Evolutionary conservation across 2,113 vertebrate species (phyloP).

Genomic region (Rhinopithecus roxellana): DNA sequence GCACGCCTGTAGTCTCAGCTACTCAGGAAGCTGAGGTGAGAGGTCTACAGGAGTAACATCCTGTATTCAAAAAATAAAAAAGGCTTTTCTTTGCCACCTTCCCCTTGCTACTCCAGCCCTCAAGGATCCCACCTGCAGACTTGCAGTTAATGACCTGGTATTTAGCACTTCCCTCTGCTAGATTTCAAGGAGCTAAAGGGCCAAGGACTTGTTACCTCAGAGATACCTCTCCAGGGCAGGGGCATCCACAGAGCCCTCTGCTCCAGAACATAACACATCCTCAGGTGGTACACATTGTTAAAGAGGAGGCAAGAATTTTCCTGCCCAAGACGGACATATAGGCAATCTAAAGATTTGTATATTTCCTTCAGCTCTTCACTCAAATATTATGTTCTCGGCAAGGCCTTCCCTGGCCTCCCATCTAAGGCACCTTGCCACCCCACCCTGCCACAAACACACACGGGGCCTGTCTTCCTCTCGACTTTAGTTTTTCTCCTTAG

Average conservation of each 20-base stretch:
- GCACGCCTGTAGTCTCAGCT: no score
- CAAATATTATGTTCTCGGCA: no score
- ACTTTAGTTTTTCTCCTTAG: background rate
- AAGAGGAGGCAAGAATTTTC: background rate
- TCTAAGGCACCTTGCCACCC: background rate
- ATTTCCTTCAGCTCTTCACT: background rate
- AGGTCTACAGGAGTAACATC: background rate
- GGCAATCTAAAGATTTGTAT: background rate
- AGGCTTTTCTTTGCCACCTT: background rate
- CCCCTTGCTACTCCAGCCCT: background rate
- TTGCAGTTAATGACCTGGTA: no score
- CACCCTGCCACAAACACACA: rapidly evolving
- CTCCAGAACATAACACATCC: background rate
- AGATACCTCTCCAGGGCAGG: background rate
- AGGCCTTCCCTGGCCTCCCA: background rate
- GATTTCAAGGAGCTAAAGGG: background rate
- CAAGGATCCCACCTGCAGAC: background rate
- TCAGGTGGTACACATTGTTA: background rate
- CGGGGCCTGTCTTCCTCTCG: background rate
- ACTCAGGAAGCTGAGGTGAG: no score
- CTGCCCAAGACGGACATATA: background rate
- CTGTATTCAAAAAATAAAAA: background rate
- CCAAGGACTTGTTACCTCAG: background rate
- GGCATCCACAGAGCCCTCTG: background rate
- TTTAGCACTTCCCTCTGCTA: background rate